Evolutionary conservation across 2,888 invertebrate species (phyloP), one percentile per base, ranked within the genome.

Genomic region (Leistus spinibarbis): DNA sequence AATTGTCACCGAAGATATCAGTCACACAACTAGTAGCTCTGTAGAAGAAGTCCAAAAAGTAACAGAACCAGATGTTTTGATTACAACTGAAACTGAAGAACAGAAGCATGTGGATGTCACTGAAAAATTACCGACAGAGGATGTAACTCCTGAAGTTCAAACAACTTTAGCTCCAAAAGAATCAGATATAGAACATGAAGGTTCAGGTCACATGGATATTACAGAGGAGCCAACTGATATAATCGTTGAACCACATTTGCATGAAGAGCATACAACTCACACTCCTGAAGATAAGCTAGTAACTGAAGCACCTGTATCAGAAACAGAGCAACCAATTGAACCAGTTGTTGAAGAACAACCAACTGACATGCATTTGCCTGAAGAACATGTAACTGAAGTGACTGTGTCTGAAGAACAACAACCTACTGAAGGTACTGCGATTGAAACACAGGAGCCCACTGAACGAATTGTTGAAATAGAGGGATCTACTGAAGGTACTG

Each of bases 221-320:
- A 10, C 40, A 40, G 40, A 40, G 13, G 5, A 40, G 5, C 40
- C 40, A 5, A 40, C 3, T 40, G 40, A 40, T 40, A 13, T 10
- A 40, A 40, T 13, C 1, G 7, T 13, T 40, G 40, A 19, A 71
- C 67, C 60, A 4, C 7, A 40, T 10, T 40, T 13, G 54, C 57
- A 17, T 19, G 57, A 57, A 57, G 20, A 57, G 20, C 57, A 57
- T 7, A 2, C 80, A 76, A 78, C 80, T 75, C 77, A 81, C 54
- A 80, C 80, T 60, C 79, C 79, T 77, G 79, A 78, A 24, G 71
- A 78, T 54, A 76, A 77, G 0, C 80, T 79, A 64, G 80, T 79
- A 72, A 79, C 81, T 66, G 79, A 80, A 76, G 77, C 78, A 70
- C 80, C 79, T 16, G 77, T 79, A 71, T 78, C 80, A 16, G 81